Evolutionary conservation across 2,797 vertebrate species (phyloP), one percentile per base, ranked within the genome.

Genomic region (Darevskia mixta): DNA sequence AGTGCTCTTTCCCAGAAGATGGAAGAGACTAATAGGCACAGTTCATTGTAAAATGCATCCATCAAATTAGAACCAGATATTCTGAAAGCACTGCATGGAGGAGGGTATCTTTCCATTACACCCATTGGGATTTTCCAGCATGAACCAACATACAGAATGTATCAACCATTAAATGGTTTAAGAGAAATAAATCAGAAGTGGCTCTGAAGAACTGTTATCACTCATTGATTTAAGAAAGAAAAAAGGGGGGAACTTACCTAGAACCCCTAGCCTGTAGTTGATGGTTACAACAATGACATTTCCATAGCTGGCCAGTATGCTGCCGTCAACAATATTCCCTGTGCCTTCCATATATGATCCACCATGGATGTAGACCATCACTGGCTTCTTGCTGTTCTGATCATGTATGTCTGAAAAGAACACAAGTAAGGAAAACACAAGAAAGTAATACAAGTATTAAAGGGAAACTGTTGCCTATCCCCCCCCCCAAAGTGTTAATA

Each of bases 351-450:
- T 98, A 93, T 99, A 99, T 79, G 98, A 99, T 27, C 98, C 99
- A 1, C 99, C 99, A 1, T 99, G 99, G 92, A 99, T 98, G 90
- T 99, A 99, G 27, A 99, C 98, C 98, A 99, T 99, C n/a, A 99
- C 98, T 0, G 99, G 98, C 92, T 98, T 98, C 79, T 98, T 96
- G 55, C 97, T 98, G 86, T 98, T 98, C 90, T 98, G 98, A 88
- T 98, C 98, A 25, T 98, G 98, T 94, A 98, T 98, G 90, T 99
- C 98, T 98, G 97, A 66, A 92, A 94, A 95, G 95, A 92, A 82
- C 79, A 87, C 88, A 95, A 94, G 94, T 87, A 93, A 94, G 91
- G 83, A 92, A 87, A 94, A 96, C 64, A 93, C 45, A 91, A 91
- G 90, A 92, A 95, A 94, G 45, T 92, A 94, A 94, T 92, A 91